A percentile compares a stretch with the other conserved stretches of the same genome.
These are phyloP conservation scores for Thamnophis elegans DNA, from an alignment of 2,797 vertebrate genomes.

Conservation along the genomic window DNA sequence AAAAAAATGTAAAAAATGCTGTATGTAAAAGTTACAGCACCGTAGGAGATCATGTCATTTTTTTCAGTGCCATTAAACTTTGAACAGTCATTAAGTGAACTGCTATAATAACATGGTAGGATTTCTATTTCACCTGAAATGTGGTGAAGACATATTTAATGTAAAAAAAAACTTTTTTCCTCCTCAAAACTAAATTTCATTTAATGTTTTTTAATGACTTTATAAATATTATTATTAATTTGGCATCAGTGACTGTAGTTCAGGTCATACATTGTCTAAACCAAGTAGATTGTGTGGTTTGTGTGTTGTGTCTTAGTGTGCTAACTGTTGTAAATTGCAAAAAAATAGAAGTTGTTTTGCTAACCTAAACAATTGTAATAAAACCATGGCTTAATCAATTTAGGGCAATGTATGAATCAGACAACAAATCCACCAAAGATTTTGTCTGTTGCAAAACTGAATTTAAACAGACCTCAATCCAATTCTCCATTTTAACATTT, in stretches of 20 bases:
- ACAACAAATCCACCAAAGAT: not conserved
- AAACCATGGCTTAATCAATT: not conserved
- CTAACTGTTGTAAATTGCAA: not conserved
- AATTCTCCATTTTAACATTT: not conserved
- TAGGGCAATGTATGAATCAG: not conserved
- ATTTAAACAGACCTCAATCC: not conserved
- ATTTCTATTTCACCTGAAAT: not conserved
- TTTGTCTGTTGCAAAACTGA: conserved; percentile 51
- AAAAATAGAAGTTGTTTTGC: not conserved
- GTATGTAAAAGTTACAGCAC: not conserved
- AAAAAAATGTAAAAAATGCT: no score
- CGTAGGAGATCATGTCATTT: no score
- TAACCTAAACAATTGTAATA: not conserved
- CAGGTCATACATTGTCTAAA: not conserved
- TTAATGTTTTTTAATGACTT: not conserved
- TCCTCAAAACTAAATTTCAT: not conserved
- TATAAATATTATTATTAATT: not conserved
- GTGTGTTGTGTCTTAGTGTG: not conserved
- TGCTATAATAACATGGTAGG: not conserved
- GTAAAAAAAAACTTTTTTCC: not conserved
- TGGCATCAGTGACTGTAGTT: not conserved
- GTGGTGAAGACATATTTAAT: not conserved
- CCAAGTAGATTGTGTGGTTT: not conserved
- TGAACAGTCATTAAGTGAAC: no score
- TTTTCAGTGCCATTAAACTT: no score